A percentile compares a stretch with the other conserved stretches of the same genome.
Evolutionary conservation across 2,113 vertebrate species (phyloP).

Genomic region (Rhodinocichla rosea): DNA sequence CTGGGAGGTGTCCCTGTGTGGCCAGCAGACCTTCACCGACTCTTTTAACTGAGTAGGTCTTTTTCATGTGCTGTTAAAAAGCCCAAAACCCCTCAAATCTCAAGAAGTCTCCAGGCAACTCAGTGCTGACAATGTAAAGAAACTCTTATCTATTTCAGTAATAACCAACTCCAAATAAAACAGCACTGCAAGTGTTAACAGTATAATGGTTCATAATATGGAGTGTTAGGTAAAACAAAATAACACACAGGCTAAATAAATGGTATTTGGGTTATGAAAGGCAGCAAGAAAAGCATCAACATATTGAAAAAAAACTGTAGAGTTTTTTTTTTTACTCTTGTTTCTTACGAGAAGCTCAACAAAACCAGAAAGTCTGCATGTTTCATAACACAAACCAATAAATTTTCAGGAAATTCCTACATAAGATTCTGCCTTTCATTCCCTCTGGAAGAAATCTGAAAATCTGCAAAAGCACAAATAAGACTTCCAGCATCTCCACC

Average conservation of each 20-base stretch:
- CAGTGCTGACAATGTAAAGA: background rate
- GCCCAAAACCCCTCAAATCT: accelerated
- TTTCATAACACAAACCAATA: background rate
- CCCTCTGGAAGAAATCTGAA: background rate
- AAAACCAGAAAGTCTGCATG: background rate
- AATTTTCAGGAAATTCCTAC: background rate
- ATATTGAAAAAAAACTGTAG: background rate
- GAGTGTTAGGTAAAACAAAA: background rate
- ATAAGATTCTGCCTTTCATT: background rate
- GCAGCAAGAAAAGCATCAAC: constrained; percentile 20
- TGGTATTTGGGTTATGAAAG: background rate
- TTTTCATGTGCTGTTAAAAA: background rate
- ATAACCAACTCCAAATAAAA: background rate
- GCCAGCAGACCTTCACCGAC: background rate
- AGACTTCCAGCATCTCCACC: background rate
- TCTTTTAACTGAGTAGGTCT: background rate
- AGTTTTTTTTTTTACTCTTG: background rate
- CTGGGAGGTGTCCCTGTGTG: background rate
- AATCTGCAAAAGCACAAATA: background rate
- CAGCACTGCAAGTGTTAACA: background rate
- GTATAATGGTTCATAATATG: background rate
- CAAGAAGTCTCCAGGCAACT: background rate
- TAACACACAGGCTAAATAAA: background rate
- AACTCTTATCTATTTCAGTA: background rate
- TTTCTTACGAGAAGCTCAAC: background rate